Evolutionary conservation across 2,113 vertebrate species (phyloP).

Genomic region (Corvus cornix): DNA sequence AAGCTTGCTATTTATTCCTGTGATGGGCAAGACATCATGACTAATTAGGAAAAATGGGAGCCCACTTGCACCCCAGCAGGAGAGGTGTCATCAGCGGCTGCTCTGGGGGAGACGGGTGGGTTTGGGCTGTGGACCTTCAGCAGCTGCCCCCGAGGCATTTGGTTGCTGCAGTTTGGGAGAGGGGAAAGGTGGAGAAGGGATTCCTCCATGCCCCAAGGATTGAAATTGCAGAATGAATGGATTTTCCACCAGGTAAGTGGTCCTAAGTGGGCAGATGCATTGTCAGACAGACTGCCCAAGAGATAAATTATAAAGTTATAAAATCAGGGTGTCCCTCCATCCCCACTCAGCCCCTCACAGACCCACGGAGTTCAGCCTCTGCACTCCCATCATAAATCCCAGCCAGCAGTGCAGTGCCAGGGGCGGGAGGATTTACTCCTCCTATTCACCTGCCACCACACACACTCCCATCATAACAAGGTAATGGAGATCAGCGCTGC

Average conservation of each 20-base stretch:
- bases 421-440: not conserved
- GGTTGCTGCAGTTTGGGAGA: not conserved
- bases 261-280: accelerated
- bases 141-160: not conserved
- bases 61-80: conserved; percentile 41
- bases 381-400: not conserved
- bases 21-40: conserved; percentile 76
- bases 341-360: not conserved
- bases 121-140: not conserved
- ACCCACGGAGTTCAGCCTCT: not conserved
- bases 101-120: accelerated
- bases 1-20: conserved; percentile 78
- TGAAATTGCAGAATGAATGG: accelerated
- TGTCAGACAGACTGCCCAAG: accelerated
- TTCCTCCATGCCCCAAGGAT: accelerated
- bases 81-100: not conserved
- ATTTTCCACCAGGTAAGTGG: accelerated
- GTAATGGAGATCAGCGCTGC: not conserved
- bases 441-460: not conserved
- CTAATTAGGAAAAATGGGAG: conserved; percentile 79
- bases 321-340: accelerated
- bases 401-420: not conserved
- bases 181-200: not conserved
- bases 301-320: not conserved
- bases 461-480: not conserved